These are phyloP conservation scores for Hyposmocoma kahamanoa DNA, from an alignment of 1,140 invertebrate species.

Conservation along the genomic window DNA sequence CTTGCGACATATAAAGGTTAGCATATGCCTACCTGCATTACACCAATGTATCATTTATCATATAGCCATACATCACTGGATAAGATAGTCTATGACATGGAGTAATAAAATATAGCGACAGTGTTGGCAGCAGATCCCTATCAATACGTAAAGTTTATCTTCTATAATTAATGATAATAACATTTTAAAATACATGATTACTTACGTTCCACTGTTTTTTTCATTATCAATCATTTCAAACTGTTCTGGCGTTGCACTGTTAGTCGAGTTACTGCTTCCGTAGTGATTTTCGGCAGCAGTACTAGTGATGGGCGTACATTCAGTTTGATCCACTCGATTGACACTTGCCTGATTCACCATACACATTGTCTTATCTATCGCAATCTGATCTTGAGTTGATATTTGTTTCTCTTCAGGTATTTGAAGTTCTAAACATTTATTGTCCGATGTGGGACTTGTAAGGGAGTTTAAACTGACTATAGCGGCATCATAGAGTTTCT, in stretches of 20 bases:
- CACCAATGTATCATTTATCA: no score
- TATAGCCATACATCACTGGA: no score
- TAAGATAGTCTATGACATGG: no score
- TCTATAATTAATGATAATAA: no score
- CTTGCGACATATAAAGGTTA: no score
- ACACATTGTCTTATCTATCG: no score
- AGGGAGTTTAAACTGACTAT: slow-evolving; percentile 67
- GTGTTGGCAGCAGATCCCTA: no score
- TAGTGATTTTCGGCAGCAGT: slow-evolving; percentile 68
- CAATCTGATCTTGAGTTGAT: slow-evolving; percentile 17
- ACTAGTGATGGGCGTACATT: slow-evolving; percentile 52
- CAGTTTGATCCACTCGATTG: slow-evolving; percentile 13
- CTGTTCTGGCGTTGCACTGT: slow-evolving; percentile 67
- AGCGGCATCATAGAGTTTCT: slow-evolving; percentile 70
- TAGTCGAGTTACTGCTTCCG: slow-evolving; percentile 64
- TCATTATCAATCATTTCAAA: slow-evolving; percentile 72
- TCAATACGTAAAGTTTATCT: no score
- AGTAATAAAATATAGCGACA: no score
- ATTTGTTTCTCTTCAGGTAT: slow-evolving; percentile 48
- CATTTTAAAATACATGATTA: no score
- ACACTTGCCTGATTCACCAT: slow-evolving; percentile 5
- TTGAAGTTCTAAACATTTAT: slow-evolving; percentile 43
- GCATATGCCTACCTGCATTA: no score
- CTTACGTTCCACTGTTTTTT: slow-evolving; percentile 63
- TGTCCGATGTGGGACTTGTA: slow-evolving; percentile 61